Evolutionary conservation across 2,797 vertebrate species (phyloP), one percentile per base, ranked within the genome.

Genomic region (Atherinosoma microstoma): DNA sequence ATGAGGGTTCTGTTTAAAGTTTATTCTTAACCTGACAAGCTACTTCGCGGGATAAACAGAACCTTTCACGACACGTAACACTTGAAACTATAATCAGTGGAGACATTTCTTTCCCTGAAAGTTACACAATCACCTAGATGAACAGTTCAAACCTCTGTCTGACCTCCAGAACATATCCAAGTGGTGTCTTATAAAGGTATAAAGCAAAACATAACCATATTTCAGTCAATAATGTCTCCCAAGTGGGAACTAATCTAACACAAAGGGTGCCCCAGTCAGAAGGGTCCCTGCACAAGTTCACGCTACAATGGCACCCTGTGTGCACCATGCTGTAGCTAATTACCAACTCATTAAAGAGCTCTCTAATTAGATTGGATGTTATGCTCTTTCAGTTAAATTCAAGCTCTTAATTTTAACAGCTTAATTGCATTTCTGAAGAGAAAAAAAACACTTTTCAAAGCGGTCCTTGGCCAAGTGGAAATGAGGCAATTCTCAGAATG

Each of bases 361-460:
- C 79, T 90, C 68, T 94, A 92, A 95, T 94, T 93, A 91, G 89
- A 94, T 94, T 92, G 79, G 84, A 91, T 87, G 88, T 92, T 94
- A 91, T 91, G 84, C 87, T 92, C 87, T 84, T 92, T 92, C 83
- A 83, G 87, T 93, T 92, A 88, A 86, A 92, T 91, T 89, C 58
- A 79, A 73, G 82, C 88, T 83, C 85, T 92, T 92, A 83, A 90
- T 92, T 88, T 91, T 88, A 89, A 91, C 74, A 35, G 80, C 82
- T 70, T 95, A 92, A 94, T 94, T 89, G 76, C 81, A 94, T 94
- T 95, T 88, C 76, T 84, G 83, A 54, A 74, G 72, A 74, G 53
- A 8, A 10, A 65, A 9, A 75, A 88, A 61, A 64, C 58, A 36
- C 69, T 62, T 89, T 88, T 87, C 77, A 80, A 86, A 90, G 82